A percentile compares a stretch with the other conserved stretches of the same genome.
phyloP scores from a whole-genome alignment of 2,113 vertebrate species.

The Loxodonta africana region DNA sequence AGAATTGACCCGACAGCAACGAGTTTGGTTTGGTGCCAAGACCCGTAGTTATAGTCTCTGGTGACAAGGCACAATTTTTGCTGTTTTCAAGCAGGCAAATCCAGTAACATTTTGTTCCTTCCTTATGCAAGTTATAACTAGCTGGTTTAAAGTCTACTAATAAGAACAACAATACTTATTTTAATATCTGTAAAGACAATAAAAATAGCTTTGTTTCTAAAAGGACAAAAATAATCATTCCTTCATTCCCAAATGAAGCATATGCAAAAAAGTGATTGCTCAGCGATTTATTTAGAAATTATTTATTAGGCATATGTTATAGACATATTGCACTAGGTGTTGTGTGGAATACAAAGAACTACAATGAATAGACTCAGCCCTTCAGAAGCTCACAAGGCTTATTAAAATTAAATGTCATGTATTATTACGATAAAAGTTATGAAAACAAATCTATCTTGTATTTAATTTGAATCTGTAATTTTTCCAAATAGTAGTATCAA shows the following conservation, averaged over 20 bases:
- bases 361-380: neutral
- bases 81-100: neutral
- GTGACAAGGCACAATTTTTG: neutral
- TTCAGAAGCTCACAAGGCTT: neutral
- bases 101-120: neutral
- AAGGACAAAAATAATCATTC: neutral
- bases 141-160: neutral
- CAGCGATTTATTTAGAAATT: constrained; percentile 2
- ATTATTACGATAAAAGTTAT: neutral
- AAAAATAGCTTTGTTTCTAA: constrained; percentile 8
- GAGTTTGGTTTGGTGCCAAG: neutral
- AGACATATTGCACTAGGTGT: neutral
- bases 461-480: constrained; percentile 7
- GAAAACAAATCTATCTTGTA: neutral
- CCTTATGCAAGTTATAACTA: neutral
- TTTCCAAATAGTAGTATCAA: neutral
- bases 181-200: constrained; percentile 39
- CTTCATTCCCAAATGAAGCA: neutral
- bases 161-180: neutral
- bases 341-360: neutral
- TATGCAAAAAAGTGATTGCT: neutral
- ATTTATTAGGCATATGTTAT: neutral
- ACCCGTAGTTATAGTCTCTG: neutral
- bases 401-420: neutral
- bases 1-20: no score